Conservation (phyloP, 92 coral and sea anemone species). For the Palythoa grandiflora region DNA sequence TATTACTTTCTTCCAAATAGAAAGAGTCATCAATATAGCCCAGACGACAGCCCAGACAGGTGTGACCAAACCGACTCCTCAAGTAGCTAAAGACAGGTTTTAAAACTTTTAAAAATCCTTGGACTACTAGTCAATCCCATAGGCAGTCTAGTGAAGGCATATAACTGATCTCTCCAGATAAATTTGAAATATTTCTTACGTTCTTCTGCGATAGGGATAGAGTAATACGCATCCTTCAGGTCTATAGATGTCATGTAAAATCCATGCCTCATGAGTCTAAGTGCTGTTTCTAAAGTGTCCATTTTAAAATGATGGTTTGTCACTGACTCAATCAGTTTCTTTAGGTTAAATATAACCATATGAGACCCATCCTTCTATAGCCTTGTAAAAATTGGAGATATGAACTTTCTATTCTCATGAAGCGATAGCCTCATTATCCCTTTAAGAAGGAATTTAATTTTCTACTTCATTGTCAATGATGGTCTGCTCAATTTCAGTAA, state of each 20-base stretch:
- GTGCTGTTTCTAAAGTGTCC: conserved; percentile 22
- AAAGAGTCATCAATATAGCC: conserved; percentile 67
- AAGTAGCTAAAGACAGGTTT: conserved; percentile 62
- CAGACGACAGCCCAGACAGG: not conserved
- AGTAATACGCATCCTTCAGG: conserved; percentile 66
- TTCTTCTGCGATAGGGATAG: conserved; percentile 67
- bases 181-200: conserved; percentile 55
- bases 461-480: conserved; percentile 57
- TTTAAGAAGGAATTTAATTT: conserved; percentile 47
- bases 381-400: conserved; percentile 61
- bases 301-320: conserved; percentile 13
- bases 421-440: conserved; percentile 52
- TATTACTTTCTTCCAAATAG: conserved; percentile 46
- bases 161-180: conserved; percentile 60
- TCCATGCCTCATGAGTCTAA: conserved; percentile 15
- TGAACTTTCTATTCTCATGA: conserved; percentile 50
- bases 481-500: conserved; percentile 48
- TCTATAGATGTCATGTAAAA: conserved; percentile 63
- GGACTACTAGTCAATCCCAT: conserved; percentile 68
- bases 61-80: conserved; percentile 51
- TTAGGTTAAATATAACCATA: not conserved
- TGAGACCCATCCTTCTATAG: not conserved
- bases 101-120: conserved; percentile 56
- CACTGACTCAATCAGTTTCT: conserved; percentile 6
- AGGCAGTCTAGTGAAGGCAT: conserved; percentile 57